Base-by-base conservation (phyloP, 2,797 vertebrate species). In the Tinamus major region DNA sequence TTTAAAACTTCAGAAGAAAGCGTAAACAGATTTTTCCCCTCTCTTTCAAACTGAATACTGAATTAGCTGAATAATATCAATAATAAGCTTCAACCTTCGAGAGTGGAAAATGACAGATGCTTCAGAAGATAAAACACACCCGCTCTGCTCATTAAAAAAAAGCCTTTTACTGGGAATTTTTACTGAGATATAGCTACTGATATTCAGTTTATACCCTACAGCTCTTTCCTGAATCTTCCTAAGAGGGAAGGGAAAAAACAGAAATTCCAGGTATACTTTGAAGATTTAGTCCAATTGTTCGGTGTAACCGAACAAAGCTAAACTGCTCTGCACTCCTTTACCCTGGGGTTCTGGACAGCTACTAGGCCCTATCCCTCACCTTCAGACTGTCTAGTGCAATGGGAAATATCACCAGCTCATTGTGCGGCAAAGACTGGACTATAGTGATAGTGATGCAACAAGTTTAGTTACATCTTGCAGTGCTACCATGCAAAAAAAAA, bases 1-100 rank as follows among this genome's bases (percentile, higher is more conserved):
- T 70, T 89, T 79, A 51, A 84, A 92, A 83, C 42, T 85, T 84
- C 68, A 72, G 85, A 94, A 70, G 7, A 26, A 89, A 81, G 9
- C 53, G 6, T 76, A 76, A 69, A 61, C 31, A 76, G 41, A 59
- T 63, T 78, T 65, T 46, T 29, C 5, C 13, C 11, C 2, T 49
- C 31, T 84, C n/a, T 63, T 88, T 79, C 24, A 42, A 80, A 78
- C 24, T 53, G 53, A 85, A 56, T 72, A 26, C 29, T 85, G 49
- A 62, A 2, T 80, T 49, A 71, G 14, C 76, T 89, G 74, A 42
- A 42, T 48, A 23, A 71, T 70, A 35, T 48, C 74, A 74, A 76
- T 79, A 81, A 82, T 56, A 85, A 87, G 7, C 18, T 19, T 80
- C 33, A 75, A 35, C 5, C 14, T 92, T 64, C 87, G 37, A 78